A percentile compares a stretch with the other conserved stretches of the same genome.
Evolutionary conservation across 2,888 invertebrate genomes (phyloP).

Genomic region (Epiperipatus broadwayi): DNA sequence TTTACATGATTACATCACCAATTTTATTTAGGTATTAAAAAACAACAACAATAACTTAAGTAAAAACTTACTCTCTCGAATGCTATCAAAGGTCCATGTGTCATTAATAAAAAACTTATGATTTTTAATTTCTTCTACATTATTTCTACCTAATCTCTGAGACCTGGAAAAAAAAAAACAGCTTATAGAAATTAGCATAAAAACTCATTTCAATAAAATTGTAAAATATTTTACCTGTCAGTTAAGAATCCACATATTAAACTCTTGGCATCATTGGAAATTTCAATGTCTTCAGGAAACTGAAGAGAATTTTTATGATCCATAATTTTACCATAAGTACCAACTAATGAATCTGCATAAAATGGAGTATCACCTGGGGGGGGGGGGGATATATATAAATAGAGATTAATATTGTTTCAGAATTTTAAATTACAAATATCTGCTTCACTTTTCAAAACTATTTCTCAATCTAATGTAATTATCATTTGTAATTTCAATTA

Average conservation of each 20-base stretch:
- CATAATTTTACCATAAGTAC: constrained; percentile 98
- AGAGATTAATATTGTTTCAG: too few relatives aligned
- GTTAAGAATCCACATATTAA: constrained; percentile 84
- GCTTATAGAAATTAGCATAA: not conserved
- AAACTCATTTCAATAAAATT: not conserved
- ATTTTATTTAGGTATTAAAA: too few relatives aligned
- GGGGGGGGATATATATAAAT: constrained; percentile 15
- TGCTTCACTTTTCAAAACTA: not conserved
- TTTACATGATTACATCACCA: too few relatives aligned
- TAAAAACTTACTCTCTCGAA: constrained; percentile 50
- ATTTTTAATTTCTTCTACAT: constrained; percentile 77
- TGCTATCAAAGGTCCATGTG: constrained; percentile 91
- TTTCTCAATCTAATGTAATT: not conserved
- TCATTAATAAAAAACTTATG: constrained; percentile 92
- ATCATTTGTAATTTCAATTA: not conserved
- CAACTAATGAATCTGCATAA: constrained; percentile 92
- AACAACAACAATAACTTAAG: constrained; percentile 6
- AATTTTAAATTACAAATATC: not conserved
- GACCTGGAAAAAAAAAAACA: constrained; percentile 30
- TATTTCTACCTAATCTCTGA: constrained; percentile 69
- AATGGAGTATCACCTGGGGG: constrained; percentile 81
- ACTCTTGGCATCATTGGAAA: constrained; percentile 48
- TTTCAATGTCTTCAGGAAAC: constrained; percentile 78
- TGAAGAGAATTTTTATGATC: constrained; percentile 85
- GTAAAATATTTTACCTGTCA: constrained; percentile 41